Conservation (phyloP, 2,888 invertebrate species). For the Apantesis nais region DNA sequence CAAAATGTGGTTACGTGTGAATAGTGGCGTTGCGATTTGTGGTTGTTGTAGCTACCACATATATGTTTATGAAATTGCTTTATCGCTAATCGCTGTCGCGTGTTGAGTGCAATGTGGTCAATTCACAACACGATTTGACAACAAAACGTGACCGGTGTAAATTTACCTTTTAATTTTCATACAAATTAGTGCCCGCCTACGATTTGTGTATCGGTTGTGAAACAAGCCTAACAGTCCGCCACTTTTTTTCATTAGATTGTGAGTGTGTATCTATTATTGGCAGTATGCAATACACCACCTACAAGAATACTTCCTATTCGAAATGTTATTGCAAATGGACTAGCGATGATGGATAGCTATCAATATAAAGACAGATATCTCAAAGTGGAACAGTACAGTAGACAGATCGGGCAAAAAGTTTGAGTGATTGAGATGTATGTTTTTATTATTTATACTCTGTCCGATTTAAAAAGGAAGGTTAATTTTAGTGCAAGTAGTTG, state of each 20-base stretch:
- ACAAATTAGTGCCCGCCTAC: not conserved
- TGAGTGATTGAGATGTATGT: not conserved
- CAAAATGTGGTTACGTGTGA: not conserved
- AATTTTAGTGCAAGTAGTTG: too few relatives aligned
- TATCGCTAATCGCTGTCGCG: not conserved
- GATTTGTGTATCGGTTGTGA: not conserved
- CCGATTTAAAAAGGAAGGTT: too few relatives aligned
- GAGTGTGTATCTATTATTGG: slow-evolving; percentile 9
- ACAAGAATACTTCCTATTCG: not conserved
- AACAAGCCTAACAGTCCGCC: not conserved
- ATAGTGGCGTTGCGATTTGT: not conserved
- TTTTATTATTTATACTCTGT: not conserved
- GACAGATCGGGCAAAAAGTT: not conserved
- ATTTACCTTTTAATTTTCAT: not conserved
- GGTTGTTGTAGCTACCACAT: not conserved
- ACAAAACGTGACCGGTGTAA: not conserved
- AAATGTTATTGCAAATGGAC: not conserved
- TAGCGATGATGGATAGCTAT: not conserved
- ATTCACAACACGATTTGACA: not conserved
- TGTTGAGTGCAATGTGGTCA: not conserved
- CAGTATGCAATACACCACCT: not conserved
- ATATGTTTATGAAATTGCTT: not conserved
- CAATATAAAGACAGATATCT: not conserved
- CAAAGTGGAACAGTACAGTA: not conserved
- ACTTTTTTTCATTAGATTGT: slow-evolving; percentile 6